phyloP scores from a whole-genome alignment of 2,797 vertebrate species.

The Bovichtus diacanthus region DNA sequence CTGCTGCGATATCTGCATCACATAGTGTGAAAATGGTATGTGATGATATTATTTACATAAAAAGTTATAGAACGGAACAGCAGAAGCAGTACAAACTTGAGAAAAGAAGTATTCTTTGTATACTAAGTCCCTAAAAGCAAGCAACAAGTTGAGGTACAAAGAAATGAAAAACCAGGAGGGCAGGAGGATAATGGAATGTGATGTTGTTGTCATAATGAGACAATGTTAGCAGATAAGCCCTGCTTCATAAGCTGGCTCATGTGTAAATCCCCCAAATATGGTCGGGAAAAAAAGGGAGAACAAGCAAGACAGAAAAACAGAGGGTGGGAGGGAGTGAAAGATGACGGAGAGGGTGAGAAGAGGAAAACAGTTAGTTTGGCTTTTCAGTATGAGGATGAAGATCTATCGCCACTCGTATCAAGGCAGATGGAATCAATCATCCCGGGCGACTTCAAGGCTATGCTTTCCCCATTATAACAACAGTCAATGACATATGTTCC shows the following conservation, averaged over 20 bases:
- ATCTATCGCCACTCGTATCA: constrained; percentile 28
- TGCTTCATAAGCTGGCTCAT: constrained; percentile 58
- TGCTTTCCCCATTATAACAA: constrained; percentile 33
- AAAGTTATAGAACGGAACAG: neutral
- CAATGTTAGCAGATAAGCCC: constrained; percentile 65
- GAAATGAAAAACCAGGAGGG: constrained; percentile 27
- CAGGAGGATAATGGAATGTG: constrained; percentile 41
- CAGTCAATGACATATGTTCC: constrained; percentile 41
- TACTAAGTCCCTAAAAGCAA: neutral
- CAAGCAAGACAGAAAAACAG: constrained; percentile 40
- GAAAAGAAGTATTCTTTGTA: neutral
- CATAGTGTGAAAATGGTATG: too few species aligned
- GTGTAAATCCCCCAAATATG: constrained; percentile 66
- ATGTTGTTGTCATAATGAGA: constrained; percentile 66
- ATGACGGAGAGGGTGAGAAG: constrained; percentile 32
- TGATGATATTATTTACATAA: too few species aligned
- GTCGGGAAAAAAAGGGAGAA: constrained; percentile 18
- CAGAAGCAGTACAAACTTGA: neutral
- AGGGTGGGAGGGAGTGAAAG: constrained; percentile 18
- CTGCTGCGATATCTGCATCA: too few species aligned
- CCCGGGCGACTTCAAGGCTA: constrained; percentile 38
- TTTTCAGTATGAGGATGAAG: constrained; percentile 44
- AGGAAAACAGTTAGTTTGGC: constrained; percentile 46
- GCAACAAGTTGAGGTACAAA: constrained; percentile 28
- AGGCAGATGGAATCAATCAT: constrained; percentile 62